Percentiles rank a stretch among this genome's conserved stretches.
phyloP scores from a whole-genome alignment of 2,113 vertebrate genomes.

The Phaethornis superciliosus region DNA sequence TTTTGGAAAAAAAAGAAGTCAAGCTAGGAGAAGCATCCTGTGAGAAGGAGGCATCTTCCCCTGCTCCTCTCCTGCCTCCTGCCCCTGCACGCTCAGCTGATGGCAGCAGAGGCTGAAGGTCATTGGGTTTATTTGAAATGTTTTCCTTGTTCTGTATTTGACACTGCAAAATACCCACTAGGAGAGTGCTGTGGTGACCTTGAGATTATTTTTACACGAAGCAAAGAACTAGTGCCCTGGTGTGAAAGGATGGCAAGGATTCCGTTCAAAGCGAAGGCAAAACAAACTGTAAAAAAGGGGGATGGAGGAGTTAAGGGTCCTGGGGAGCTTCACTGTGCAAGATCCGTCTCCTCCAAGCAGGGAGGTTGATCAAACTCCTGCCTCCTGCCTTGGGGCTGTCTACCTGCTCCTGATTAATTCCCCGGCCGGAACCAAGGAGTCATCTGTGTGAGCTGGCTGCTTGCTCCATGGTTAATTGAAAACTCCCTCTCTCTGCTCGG shows the following conservation, averaged over 20 bases:
- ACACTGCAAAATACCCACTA: background rate
- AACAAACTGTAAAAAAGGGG: background rate
- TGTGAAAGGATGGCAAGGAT: background rate
- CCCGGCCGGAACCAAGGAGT: background rate
- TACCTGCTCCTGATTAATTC: background rate
- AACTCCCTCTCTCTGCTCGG: background rate
- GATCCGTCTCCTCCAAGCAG: rapidly evolving
- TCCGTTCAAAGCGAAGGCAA: background rate
- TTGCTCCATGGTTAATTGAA: background rate
- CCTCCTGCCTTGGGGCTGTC: background rate
- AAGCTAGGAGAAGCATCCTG: background rate
- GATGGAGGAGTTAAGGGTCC: background rate
- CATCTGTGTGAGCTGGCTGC: background rate
- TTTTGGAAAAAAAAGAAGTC: background rate
- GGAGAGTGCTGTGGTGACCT: background rate
- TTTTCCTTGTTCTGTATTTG: background rate
- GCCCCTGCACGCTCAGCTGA: background rate
- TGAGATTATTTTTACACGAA: background rate
- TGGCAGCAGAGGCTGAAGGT: background rate
- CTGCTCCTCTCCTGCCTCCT: background rate
- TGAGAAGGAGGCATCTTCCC: rapidly evolving
- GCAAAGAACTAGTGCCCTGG: background rate
- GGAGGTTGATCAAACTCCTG: background rate
- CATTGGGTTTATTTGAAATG: background rate
- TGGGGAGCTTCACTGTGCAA: background rate